Conservation (phyloP, 2,888 invertebrate genomes). For the Nezara viridula region DNA sequence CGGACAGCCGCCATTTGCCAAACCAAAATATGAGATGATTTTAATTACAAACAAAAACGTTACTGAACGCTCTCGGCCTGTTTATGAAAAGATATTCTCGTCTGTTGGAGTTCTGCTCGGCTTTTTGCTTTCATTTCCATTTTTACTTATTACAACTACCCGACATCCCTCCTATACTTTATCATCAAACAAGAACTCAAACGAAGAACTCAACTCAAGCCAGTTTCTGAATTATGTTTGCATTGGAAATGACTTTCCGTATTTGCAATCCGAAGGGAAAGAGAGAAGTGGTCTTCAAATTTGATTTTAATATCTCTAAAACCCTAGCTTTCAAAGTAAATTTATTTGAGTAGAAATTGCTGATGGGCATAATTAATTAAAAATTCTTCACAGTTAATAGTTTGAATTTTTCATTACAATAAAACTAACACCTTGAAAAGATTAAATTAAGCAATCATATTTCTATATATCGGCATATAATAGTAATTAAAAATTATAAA, state of each 20-base stretch:
- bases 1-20: not conserved
- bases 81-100: slow-evolving; percentile 16
- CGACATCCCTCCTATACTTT: not conserved
- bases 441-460: too few species aligned
- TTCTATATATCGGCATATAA: too few species aligned
- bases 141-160: not conserved
- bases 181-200: slow-evolving; percentile 4
- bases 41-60: not conserved
- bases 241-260: not conserved
- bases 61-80: not conserved
- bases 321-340: not conserved
- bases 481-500: too few species aligned
- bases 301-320: not conserved
- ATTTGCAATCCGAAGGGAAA: not conserved
- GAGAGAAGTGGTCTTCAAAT: not conserved
- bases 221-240: slow-evolving; percentile 22
- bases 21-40: not conserved
- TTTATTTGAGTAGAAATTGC: not conserved
- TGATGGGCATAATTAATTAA: not conserved
- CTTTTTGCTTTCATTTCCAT: not conserved
- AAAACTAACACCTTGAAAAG: too few species aligned
- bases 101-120: not conserved
- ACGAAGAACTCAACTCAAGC: not conserved
- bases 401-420: not conserved
- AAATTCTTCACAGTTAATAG: not conserved